phyloP scores from a whole-genome alignment of 1,140 invertebrate genomes.

The Brachionus rubens region DNA sequence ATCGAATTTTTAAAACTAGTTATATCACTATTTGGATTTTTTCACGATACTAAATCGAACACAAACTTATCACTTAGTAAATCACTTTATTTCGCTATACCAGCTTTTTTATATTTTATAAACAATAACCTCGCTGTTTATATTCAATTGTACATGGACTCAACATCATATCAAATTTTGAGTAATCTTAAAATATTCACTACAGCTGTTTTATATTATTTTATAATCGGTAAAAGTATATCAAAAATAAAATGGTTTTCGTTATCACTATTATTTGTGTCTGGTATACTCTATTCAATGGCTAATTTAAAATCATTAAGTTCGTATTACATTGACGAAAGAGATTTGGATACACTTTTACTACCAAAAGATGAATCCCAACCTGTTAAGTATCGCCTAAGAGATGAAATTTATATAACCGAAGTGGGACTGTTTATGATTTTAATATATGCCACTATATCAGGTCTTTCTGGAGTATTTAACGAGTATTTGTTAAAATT shows the following conservation, averaged over 20 bases:
- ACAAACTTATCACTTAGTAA: constrained; percentile 23
- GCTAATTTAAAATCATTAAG: constrained; percentile 6
- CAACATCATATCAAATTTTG: constrained; percentile 59
- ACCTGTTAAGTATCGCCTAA: not conserved
- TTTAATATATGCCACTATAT: constrained; percentile 52
- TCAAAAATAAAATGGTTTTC: constrained; percentile 37
- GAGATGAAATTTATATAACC: constrained; percentile 50
- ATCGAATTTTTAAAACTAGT: constrained; percentile 56
- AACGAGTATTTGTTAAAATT: constrained; percentile 58
- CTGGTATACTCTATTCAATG: not conserved
- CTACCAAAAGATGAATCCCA: not conserved
- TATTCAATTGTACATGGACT: constrained; percentile 59
- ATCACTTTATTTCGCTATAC: constrained; percentile 53
- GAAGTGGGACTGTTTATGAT: constrained; percentile 54
- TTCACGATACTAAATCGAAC: constrained; percentile 48
- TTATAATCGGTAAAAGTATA: constrained; percentile 56
- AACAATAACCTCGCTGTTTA: constrained; percentile 57
- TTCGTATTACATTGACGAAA: not conserved
- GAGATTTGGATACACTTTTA: constrained; percentile 11
- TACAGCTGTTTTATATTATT: constrained; percentile 56
- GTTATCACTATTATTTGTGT: constrained; percentile 18
- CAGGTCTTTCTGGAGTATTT: constrained; percentile 56
- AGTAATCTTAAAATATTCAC: constrained; percentile 58
- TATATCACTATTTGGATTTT: not conserved
- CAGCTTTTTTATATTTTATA: constrained; percentile 55